Base-by-base conservation (phyloP, 2,888 invertebrate genomes). In the Eupithecia tripunctaria region DNA sequence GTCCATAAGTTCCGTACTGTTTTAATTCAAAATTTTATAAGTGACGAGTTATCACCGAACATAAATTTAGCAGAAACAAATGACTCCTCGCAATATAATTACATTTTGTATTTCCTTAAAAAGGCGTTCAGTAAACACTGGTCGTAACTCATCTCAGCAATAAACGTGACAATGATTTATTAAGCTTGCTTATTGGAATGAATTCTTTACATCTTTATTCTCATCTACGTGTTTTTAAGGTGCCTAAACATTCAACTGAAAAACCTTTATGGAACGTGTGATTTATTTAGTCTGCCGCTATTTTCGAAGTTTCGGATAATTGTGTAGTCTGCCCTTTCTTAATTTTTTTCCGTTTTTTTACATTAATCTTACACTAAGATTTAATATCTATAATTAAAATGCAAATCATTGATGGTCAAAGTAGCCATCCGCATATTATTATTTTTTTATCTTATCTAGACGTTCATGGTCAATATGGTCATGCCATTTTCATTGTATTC, bases 121-220 rank as follows among this genome's bases (percentile, higher is more conserved):
- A 84, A 80, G 78, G 76, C 74, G 80, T 76, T 76, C 79, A 82
- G 82, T 84, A 82, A 85, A 84, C 83, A 83, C 81, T 78, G 82
- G 80, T 84, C 88, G 84, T 89, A 86, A 85, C 82, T 89, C 88
- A 89, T 88, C 85, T 83, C 75, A 76, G 87, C 84, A 89, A 89
- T 88, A 89, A 88, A 84, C 85, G 89, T 88, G 88, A 85, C 85
- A 85, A 86, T 86, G 86, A 79, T 78, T 79, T 76, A 78, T 78
- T 73, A 70, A 32, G 67, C 72, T 72, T 72, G 64, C 67, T 75
- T 77, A 78, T 81, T 75, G 74, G 69, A 71, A 67, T 68, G 56
- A 64, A 64, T 64, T 38, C 64, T 36, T 64, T 38, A 38, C 64
- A 38, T 64, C 43, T 69, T 73, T 70, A 73, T 73, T 76, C 73